phyloP scores from a whole-genome alignment of 2,113 vertebrate species.

The Notothenia rossii region DNA sequence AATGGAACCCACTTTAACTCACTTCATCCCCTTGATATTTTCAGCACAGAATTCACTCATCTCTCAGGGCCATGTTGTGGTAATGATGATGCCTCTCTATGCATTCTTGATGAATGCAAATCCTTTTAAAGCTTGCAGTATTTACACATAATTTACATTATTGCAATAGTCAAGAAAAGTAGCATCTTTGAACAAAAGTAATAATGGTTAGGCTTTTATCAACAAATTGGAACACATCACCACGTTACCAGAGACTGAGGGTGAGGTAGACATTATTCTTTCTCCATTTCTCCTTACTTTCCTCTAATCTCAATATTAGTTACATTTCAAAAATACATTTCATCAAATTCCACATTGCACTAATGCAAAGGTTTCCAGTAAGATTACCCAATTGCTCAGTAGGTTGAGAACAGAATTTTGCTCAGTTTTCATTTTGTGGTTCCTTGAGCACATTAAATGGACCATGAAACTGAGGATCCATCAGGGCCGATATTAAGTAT shows the following conservation, averaged over 20 bases:
- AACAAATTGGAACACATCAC: neutral
- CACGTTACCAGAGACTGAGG: neutral
- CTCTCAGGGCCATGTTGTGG: neutral
- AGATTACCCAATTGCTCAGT: neutral
- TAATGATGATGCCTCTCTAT: neutral
- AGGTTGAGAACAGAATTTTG: neutral
- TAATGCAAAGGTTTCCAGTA: neutral
- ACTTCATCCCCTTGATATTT: neutral
- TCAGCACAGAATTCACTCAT: neutral
- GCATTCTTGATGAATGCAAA: neutral
- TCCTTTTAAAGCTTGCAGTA: neutral
- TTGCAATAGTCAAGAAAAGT: no score
- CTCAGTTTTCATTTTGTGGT: constrained; percentile 26
- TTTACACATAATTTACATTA: neutral
- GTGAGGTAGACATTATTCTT: neutral
- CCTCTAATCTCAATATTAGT: neutral
- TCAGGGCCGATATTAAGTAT: neutral
- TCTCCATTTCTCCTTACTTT: neutral
- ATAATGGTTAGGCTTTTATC: neutral
- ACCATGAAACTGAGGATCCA: constrained; percentile 3
- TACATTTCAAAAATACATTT: neutral
- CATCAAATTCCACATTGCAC: neutral
- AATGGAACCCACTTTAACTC: neutral
- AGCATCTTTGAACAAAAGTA: neutral
- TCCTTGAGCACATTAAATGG: constrained; percentile 20